Evolutionary conservation across 2,113 vertebrate species (phyloP), one percentile per base, ranked within the genome.

Genomic region (Pogonocichla stellata): DNA sequence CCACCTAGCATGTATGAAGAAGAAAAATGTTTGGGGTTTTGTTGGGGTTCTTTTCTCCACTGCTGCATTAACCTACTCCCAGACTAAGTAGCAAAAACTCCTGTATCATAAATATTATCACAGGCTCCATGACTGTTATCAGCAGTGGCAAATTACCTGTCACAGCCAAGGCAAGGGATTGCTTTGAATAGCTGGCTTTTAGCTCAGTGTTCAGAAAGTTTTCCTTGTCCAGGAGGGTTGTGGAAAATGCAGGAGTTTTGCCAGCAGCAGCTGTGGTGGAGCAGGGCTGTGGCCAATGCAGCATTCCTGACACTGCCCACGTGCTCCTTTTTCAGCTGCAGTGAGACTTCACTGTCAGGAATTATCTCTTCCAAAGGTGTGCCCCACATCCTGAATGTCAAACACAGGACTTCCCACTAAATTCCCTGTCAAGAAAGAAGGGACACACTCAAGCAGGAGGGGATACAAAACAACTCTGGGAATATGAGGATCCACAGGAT

Each of bases 61-160:
- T 56, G 78, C 38, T 82, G 56, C 56, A 42, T 83, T 90, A 86
- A 87, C 78, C 79, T 58, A 62, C 29, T 50, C 25, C 70, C 47
- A 53, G 57, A 81, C 58, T 15, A 43, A 56, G 70, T 42, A 87
- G 81, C 54, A 87, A 82, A 89, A 93, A 23, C 31, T 62, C 71
- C 74, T 14, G 0, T 51, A 72, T 54, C 87, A 43, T 47, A 85
- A 94, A 40, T 45, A 47, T 19, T 56, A 58, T 83, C 67, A 28
- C 58, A 70, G 54, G 17, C 79, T 86, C 71, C 81, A 53, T 8
- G 69, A 56, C 71, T 93, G 67, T 81, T 92, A 92, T 29, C 96
- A 93, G 88, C 82, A 92, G 69, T 34, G 67, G 85, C 72, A 94
- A 96, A 96, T 93, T 86, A 90, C 92, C 72, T 61, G 72, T 87